These are phyloP conservation scores for Athalia rosae DNA, from an alignment of 2,888 invertebrate genomes.

Conservation along the genomic window DNA sequence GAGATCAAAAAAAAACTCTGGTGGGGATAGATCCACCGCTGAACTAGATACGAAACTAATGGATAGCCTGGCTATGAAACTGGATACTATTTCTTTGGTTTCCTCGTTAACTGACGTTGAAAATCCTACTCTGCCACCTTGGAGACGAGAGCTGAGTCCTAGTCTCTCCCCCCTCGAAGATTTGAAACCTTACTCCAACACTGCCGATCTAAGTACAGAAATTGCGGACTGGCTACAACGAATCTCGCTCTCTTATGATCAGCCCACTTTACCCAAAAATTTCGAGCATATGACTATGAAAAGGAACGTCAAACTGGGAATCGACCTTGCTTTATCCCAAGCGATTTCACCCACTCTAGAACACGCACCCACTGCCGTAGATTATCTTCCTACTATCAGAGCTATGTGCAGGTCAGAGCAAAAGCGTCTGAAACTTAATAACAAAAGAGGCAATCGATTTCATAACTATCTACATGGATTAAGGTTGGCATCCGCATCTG, in stretches of 20 bases:
- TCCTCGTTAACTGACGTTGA: constrained; percentile 60
- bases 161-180: constrained; percentile 71
- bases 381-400: constrained; percentile 83
- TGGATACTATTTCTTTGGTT: constrained; percentile 63
- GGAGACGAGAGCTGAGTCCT: constrained; percentile 64
- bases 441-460: constrained; percentile 84
- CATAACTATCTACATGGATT: constrained; percentile 85
- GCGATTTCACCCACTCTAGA: constrained; percentile 76
- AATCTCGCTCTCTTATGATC: constrained; percentile 31
- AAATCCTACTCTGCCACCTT: constrained; percentile 66
- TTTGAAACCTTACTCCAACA: constrained; percentile 59
- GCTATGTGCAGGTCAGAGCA: constrained; percentile 83
- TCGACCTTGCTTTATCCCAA: constrained; percentile 73
- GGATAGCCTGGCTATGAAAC: constrained; percentile 56
- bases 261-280: no score
- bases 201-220: constrained; percentile 62
- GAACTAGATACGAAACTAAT: constrained; percentile 47
- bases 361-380: constrained; percentile 77
- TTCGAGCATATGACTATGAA: constrained; percentile 50
- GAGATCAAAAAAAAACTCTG: constrained; percentile 46
- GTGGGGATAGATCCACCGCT: constrained; percentile 12
- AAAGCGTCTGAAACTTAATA: constrained; percentile 76
- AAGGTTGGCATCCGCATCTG: constrained; percentile 63
- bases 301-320: constrained; percentile 57
- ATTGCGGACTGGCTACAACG: constrained; percentile 66